Evolutionary conservation across 2,888 invertebrate species (phyloP), one percentile per base, ranked within the genome.

Genomic region (Isotomurus palustris): DNA sequence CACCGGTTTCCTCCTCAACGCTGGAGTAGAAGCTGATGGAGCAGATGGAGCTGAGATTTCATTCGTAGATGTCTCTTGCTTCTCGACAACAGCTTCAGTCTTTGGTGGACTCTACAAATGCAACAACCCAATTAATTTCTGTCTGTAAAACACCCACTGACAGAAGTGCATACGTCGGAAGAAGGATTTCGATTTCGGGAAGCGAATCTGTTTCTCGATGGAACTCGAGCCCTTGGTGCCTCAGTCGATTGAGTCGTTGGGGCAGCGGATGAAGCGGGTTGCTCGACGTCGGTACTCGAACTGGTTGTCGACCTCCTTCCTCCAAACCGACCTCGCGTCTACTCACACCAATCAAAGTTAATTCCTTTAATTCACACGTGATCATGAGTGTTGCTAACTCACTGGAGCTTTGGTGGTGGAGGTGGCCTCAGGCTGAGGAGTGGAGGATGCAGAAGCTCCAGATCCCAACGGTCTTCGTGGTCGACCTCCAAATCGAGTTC

Each of bases 401-500:
- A 47, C 48, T 5, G 22, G 36, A 21, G 48, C 28, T 55, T 40
- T 55, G 27, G n/a, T n/a, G n/a, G n/a, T n/a, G n/a, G 40, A 6
- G 1, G 53, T 21, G 22, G 32, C 40, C 40, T 55, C 55, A 21
- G 53, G 44, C 24, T 21, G 21, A 6, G 43, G 24, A 2, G 57
- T 47, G 12, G 57, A 38, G 14, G 60, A 45, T 14, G 22, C 40
- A 38, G 27, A 22, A 40, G 38, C 25, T 24, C 24, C 36, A 19
- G 56, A 36, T 35, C 32, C 50, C 19, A 49, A 24, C 27, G 63
- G 63, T 32, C 54, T 48, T 21, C 63, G 55, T 6, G 58, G 35
- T n/a, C 65, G 53, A n/a, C 56, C 58, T 32, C 60, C 56, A 43
- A 61, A 61, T 40, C 64, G 45, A 17, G 43, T 44, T 22, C 55